Percentiles rank a stretch among this genome's conserved stretches.
Conservation (phyloP, 1,140 invertebrate species). For the Agrypnia vestita region DNA sequence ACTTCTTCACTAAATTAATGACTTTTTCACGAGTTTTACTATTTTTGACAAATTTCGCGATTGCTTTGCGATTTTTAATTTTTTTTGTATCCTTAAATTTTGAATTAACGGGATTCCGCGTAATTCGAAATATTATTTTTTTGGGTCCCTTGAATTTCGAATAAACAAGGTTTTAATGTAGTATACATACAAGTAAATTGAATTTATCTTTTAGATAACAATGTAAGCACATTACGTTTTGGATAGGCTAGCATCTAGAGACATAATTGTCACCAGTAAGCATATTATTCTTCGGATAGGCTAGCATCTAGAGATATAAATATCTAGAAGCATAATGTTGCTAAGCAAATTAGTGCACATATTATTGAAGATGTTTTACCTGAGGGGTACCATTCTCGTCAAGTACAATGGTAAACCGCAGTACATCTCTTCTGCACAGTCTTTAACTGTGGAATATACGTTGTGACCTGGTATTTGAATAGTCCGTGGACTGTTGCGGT, state of each 20-base stretch:
- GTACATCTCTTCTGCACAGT: constrained; percentile 51
- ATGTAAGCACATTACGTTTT: background rate
- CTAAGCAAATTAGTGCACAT: background rate
- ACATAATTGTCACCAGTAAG: background rate
- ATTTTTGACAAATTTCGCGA: too few species aligned
- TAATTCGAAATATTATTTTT: too few species aligned
- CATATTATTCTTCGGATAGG: background rate
- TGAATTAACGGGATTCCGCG: too few species aligned
- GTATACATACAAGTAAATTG: too few species aligned
- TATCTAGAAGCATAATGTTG: background rate
- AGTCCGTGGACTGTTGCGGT: constrained; percentile 55
- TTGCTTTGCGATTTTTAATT: too few species aligned
- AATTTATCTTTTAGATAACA: background rate
- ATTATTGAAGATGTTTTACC: background rate
- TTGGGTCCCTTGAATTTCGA: too few species aligned
- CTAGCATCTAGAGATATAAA: background rate
- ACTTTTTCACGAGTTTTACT: too few species aligned
- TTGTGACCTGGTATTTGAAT: constrained; percentile 17
- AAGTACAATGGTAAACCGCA: too few species aligned
- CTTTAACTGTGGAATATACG: constrained; percentile 18
- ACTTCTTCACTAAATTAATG: too few species aligned
- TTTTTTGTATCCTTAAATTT: too few species aligned
- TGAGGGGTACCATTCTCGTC: constrained; percentile 53
- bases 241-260: background rate
- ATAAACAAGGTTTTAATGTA: too few species aligned